Evolutionary conservation across 2,113 vertebrate genomes (phyloP), one percentile per base, ranked within the genome.

Genomic region (Callionymus lyra): DNA sequence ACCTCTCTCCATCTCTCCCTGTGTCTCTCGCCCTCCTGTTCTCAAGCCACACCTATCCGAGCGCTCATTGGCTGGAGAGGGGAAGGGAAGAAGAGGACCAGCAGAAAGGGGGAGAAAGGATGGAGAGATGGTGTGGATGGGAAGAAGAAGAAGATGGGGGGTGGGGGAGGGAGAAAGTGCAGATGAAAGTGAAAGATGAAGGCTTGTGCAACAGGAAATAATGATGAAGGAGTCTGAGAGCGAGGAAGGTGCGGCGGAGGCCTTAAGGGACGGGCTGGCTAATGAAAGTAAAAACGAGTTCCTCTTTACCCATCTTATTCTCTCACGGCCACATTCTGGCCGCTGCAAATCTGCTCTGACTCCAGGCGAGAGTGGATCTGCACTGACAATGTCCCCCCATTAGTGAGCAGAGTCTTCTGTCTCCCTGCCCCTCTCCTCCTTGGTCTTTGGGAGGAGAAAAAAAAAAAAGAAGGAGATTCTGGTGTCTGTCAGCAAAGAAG

Each of bases 211-310:
- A 34, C 51, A 51, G 37, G 17, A 27, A 48, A 38, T n/a, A 13
- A 49, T 33, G 44, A 42, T 54, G 9, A 60, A 52, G 52, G 41
- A 41, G 21, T 12, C 12, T 31, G 61, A 51, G n/a, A 34, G 21
- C 32, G 16, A 33, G 44, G 32, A 45, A 31, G 56, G 33, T 56
- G 66, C 60, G 50, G 67, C 50, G 38, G 63, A 68, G 64, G n/a
- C 70, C 70, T 54, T 64, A 59, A 76, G 76, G 70, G 53, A 76
- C 55, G 57, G 57, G 27, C 44, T 49, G 50, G 60, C 71, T 77
- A 78, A 83, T 78, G 68, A 79, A 75, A 77, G 64, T 41, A 48
- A 77, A 81, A 71, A 72, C 51, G 38, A 32, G 38, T 50, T 56
- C 47, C 57, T 62, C 13, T 17, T 45, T 9, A 16, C 19, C 37